Evolutionary conservation across 2,888 invertebrate genomes (phyloP).

Genomic region (Rotaria macrura): DNA sequence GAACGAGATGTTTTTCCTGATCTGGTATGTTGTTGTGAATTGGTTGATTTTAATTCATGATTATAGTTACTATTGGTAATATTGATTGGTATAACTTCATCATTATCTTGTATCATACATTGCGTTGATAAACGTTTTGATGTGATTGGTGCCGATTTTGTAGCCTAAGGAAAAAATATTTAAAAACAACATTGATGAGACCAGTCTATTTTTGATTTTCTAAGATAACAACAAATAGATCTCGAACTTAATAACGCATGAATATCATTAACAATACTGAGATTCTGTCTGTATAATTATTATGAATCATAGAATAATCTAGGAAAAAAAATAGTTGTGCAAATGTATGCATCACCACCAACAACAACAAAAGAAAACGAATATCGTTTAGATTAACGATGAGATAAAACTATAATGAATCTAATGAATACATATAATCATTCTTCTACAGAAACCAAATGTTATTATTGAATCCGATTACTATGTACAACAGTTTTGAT

Average conservation of each 20-base stretch:
- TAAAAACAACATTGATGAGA: neutral
- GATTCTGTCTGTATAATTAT: neutral
- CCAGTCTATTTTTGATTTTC: neutral
- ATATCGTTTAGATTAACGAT: neutral
- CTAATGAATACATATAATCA: neutral
- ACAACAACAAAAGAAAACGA: neutral
- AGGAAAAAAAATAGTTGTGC: neutral
- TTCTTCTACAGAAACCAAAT: neutral
- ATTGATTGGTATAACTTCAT: neutral
- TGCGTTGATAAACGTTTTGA: constrained; percentile 5
- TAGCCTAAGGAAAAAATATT: neutral
- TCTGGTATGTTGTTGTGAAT: neutral
- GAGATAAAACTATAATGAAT: neutral
- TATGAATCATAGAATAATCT: neutral
- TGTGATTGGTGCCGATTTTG: neutral
- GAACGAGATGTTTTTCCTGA: neutral
- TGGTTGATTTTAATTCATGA: neutral
- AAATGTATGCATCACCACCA: too few species aligned
- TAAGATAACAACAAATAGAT: neutral
- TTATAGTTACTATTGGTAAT: neutral
- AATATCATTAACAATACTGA: neutral
- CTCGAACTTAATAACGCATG: neutral
- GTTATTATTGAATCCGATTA: neutral
- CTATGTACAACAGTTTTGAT: neutral
- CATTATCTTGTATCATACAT: neutral